These are phyloP conservation scores for Adrianichthys oophorus DNA, from an alignment of 2,797 vertebrate genomes.

Conservation along the genomic window DNA sequence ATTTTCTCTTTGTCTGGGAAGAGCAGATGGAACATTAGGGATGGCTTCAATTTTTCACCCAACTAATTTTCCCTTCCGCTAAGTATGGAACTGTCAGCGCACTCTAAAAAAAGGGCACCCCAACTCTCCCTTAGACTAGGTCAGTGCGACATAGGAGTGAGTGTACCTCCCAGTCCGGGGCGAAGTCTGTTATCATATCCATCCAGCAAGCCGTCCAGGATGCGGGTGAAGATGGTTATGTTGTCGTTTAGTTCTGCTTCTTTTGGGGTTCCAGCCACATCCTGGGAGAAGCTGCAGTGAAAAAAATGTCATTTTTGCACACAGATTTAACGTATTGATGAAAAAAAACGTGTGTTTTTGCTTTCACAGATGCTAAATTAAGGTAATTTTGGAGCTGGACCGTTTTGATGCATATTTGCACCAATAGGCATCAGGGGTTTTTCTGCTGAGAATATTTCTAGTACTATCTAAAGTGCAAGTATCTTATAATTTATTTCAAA, in stretches of 20 bases:
- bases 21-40: conserved; percentile 11
- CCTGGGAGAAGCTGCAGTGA: conserved; percentile 83
- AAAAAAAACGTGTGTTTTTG: too few species aligned
- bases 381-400: too few species aligned
- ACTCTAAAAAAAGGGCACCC: background rate
- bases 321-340: background rate
- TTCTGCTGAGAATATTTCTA: too few species aligned
- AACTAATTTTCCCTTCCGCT: conserved; percentile 1
- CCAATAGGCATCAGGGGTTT: too few species aligned
- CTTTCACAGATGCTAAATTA: too few species aligned
- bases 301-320: background rate
- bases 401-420: too few species aligned
- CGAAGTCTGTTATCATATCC: conserved; percentile 94
- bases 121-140: background rate
- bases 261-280: conserved; percentile 83
- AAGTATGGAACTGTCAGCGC: background rate
- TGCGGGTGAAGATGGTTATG: conserved; percentile 94
- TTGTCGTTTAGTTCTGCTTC: conserved; percentile 89
- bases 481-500: too few species aligned
- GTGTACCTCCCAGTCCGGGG: conserved; percentile 89
- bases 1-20: conserved; percentile 6
- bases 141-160: conserved; percentile 6
- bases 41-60: background rate
- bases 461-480: too few species aligned
- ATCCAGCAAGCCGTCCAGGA: conserved; percentile 90